Evolutionary conservation across 2,113 vertebrate genomes (phyloP).

Genomic region (Tamias sibiricus): DNA sequence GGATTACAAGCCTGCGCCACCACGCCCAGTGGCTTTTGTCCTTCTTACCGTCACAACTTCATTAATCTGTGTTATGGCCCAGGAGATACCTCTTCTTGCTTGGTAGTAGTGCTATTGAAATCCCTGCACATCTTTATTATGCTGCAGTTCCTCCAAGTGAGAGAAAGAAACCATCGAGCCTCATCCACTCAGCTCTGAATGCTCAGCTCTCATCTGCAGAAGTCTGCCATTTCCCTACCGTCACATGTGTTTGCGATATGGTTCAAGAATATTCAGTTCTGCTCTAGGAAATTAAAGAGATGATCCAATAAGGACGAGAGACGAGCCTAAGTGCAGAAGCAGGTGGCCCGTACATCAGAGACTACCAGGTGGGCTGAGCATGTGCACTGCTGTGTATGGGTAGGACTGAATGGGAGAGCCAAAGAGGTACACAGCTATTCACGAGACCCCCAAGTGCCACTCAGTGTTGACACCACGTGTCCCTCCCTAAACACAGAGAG

Average conservation of each 20-base stretch:
- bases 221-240: neutral
- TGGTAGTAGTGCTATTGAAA: fast-evolving
- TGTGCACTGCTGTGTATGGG: neutral
- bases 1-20: too few species aligned
- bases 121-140: too few species aligned
- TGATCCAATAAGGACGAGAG: neutral
- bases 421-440: neutral
- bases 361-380: neutral
- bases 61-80: too few species aligned
- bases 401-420: neutral
- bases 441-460: neutral
- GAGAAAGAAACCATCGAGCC: neutral
- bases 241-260: neutral
- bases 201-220: neutral
- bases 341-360: neutral
- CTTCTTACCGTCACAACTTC: neutral
- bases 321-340: neutral
- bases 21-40: too few species aligned
- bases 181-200: neutral
- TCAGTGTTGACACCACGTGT: neutral
- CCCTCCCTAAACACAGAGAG: neutral
- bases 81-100: neutral
- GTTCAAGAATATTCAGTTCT: neutral
- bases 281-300: neutral
- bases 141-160: neutral